Base-by-base conservation (phyloP, 2,113 vertebrate species). In the Phalacrocorax aristotelis region DNA sequence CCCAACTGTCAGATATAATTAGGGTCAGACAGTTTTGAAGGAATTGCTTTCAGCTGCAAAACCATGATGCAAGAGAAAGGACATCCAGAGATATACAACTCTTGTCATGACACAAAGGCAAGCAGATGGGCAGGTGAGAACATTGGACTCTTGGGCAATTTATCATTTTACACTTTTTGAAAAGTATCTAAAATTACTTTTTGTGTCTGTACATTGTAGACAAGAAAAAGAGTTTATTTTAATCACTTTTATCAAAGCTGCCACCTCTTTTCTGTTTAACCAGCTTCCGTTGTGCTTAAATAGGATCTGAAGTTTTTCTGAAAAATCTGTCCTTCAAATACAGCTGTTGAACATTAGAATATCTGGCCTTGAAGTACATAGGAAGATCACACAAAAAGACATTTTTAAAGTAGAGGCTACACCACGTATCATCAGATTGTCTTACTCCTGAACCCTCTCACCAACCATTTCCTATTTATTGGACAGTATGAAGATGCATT, bases 111-210 rank as follows among this genome's bases (percentile, higher is more conserved):
- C 9, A 42, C 36, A 77, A 44, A 69, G 18, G 30, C 22, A 65
- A 66, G 17, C 16, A 83, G 54, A 57, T 64, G 13, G 18, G 14
- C 18, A 55, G 6, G 6, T 22, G 25, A 86, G 42, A 74, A 66
- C 38, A 36, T 0, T 4, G 8, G 1, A n/a, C 11, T 87, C 23
- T 32, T 1, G 0, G 27, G 9, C 76, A 57, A 18, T 26, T 55
- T 61, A 46, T 79, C 42, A 9, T 29, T 83, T 61, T 10, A 11
- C 22, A 8, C 36, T 51, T 91, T 64, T 7, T 0, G 11, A 58
- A 68, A 66, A 93, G 38, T 7, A 64, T 4, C 27, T 42, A 51
- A 65, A 90, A 34, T 51, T 7, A 48, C 9, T 20, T 12, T 12
- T 21, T 51, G 25, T 34, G 13, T 44, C 38, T n/a, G 8, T 17